These are phyloP conservation scores for Arenaria interpres DNA, from an alignment of 2,113 vertebrate species.

Conservation along the genomic window DNA sequence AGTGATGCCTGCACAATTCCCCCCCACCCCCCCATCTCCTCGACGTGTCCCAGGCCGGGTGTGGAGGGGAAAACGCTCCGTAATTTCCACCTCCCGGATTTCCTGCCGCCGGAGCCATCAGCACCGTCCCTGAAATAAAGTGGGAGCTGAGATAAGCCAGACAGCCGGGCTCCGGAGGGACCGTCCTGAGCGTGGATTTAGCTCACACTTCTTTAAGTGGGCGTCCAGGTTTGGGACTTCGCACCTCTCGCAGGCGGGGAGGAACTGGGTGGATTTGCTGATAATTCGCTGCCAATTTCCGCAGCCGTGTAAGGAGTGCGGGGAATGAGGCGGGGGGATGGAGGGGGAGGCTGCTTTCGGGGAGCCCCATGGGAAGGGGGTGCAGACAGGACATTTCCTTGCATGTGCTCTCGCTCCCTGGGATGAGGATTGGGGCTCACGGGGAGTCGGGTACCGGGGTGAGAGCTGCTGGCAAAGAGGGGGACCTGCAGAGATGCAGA, in stretches of 20 bases:
- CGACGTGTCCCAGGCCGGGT: background rate
- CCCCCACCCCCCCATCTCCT: background rate
- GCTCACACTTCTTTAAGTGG: background rate
- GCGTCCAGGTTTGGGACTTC: background rate
- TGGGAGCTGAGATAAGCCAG: slow-evolving; percentile 9
- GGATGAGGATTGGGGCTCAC: fast-evolving
- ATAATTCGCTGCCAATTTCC: background rate
- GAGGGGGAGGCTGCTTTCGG: background rate
- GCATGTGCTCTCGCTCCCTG: background rate
- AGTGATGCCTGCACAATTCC: background rate
- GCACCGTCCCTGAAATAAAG: background rate
- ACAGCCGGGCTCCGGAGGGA: background rate
- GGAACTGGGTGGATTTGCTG: background rate
- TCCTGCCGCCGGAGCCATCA: background rate
- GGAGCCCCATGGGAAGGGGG: background rate
- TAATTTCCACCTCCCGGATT: background rate
- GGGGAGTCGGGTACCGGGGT: fast-evolving
- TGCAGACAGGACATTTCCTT: background rate
- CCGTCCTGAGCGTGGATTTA: background rate
- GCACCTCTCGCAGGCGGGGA: background rate
- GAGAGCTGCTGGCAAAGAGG: background rate
- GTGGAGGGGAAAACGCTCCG: background rate
- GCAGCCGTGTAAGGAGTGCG: background rate
- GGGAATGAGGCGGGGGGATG: background rate
- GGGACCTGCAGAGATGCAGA: background rate